Percentiles rank a stretch among this genome's conserved stretches.
These are phyloP conservation scores for Tympanoctomys barrerae DNA, from an alignment of 2,797 vertebrate genomes.

Conservation along the genomic window DNA sequence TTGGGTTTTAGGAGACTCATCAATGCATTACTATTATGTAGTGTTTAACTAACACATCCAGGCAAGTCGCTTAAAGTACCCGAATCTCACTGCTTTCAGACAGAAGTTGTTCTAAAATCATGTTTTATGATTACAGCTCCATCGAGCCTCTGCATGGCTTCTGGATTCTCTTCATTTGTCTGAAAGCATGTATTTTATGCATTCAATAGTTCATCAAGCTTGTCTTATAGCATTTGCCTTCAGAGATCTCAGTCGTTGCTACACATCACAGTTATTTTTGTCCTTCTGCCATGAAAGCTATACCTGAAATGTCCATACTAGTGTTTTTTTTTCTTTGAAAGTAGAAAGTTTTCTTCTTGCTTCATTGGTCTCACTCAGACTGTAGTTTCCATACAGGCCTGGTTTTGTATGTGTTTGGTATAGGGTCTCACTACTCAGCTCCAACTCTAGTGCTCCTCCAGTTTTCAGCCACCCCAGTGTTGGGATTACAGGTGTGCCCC, in stretches of 20 bases:
- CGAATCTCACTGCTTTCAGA: neutral
- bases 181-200: neutral
- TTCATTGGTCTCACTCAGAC: neutral
- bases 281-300: neutral
- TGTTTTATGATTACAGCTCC: neutral
- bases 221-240: neutral
- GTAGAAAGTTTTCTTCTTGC: neutral
- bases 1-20: neutral
- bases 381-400: neutral
- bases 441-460: too few species aligned
- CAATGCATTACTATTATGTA: neutral
- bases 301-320: neutral
- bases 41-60: neutral
- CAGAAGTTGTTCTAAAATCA: neutral
- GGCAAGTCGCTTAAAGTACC: neutral
- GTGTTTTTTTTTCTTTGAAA: neutral
- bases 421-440: too few species aligned
- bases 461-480: too few species aligned
- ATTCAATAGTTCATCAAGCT: neutral
- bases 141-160: neutral
- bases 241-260: neutral
- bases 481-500: too few species aligned
- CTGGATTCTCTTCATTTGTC: neutral
- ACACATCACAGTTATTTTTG: neutral
- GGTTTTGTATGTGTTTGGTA: too few species aligned